Percentiles rank a stretch among this genome's conserved stretches.
phyloP scores from a whole-genome alignment of 1,140 invertebrate genomes.

The Chymomyza costata region DNA sequence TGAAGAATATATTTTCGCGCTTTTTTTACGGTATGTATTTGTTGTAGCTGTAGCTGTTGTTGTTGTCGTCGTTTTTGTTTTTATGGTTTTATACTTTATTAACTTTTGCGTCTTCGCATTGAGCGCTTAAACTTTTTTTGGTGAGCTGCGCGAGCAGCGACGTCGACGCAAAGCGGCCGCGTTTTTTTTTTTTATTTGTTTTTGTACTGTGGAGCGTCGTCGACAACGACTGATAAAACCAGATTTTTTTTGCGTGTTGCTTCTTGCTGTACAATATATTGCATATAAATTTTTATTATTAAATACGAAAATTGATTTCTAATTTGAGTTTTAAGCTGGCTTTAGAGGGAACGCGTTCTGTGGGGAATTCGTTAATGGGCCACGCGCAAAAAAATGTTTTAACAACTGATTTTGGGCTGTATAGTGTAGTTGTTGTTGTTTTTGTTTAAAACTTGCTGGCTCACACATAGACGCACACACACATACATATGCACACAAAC shows the following conservation, averaged over 20 bases:
- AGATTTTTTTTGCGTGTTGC: constrained; percentile 59
- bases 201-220: constrained; percentile 19
- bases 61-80: constrained; percentile 13
- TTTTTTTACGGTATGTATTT: background rate
- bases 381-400: constrained; percentile 33
- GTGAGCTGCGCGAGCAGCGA: background rate
- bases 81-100: constrained; percentile 30
- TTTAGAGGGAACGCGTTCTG: too few relatives aligned
- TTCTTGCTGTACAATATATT: constrained; percentile 1
- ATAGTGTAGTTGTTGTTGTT: constrained; percentile 35
- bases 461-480: constrained; percentile 38
- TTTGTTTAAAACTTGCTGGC: constrained; percentile 34
- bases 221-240: constrained; percentile 55
- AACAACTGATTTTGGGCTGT: constrained; percentile 1
- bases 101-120: constrained; percentile 22
- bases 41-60: constrained; percentile 5
- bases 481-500: constrained; percentile 19
- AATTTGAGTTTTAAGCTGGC: constrained; percentile 44
- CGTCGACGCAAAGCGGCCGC: background rate
- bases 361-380: constrained; percentile 39
- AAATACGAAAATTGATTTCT: constrained; percentile 59
- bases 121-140: constrained; percentile 30
- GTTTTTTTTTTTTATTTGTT: constrained; percentile 2
- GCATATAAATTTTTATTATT: constrained; percentile 19
- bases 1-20: too few relatives aligned